A percentile compares a stretch with the other conserved stretches of the same genome.
Conservation (phyloP, 2,113 vertebrate species). For the Equus przewalskii region DNA sequence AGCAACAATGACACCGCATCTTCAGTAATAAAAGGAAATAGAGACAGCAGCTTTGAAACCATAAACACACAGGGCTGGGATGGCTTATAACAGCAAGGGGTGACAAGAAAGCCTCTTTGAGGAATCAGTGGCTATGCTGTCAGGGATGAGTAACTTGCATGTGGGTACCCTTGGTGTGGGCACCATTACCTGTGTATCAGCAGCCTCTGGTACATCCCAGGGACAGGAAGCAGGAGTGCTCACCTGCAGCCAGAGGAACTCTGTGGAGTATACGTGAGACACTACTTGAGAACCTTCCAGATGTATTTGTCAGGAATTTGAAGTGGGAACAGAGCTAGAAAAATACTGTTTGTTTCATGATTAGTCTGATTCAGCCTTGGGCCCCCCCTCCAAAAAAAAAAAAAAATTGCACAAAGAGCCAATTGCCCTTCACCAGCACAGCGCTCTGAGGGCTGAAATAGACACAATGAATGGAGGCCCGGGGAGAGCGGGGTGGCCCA, state of each 20-base stretch:
- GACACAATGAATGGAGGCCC: no score
- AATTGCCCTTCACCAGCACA: neutral
- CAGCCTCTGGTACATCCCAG: neutral
- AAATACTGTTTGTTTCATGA: neutral
- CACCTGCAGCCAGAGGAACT: neutral
- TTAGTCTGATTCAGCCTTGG: neutral
- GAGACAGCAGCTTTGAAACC: neutral
- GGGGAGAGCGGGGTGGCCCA: neutral
- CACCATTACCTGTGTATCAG: neutral
- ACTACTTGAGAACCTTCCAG: neutral
- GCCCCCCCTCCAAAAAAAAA: no score
- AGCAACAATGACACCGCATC: neutral
- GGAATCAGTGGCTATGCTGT: neutral
- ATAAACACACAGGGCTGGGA: neutral
- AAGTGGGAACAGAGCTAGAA: neutral
- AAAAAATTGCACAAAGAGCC: neutral
- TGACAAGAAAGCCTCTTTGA: neutral
- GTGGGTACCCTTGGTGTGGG: accelerated
- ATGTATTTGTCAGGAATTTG: neutral
- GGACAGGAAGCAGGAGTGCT: neutral
- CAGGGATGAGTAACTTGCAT: neutral
- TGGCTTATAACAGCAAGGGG: neutral
- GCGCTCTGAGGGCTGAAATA: accelerated
- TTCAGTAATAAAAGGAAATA: neutral
- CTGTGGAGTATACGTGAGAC: neutral